Evolutionary conservation across 2,888 invertebrate species (phyloP), one percentile per base, ranked within the genome.

Genomic region (Spatulosminthurus flaviceps): DNA sequence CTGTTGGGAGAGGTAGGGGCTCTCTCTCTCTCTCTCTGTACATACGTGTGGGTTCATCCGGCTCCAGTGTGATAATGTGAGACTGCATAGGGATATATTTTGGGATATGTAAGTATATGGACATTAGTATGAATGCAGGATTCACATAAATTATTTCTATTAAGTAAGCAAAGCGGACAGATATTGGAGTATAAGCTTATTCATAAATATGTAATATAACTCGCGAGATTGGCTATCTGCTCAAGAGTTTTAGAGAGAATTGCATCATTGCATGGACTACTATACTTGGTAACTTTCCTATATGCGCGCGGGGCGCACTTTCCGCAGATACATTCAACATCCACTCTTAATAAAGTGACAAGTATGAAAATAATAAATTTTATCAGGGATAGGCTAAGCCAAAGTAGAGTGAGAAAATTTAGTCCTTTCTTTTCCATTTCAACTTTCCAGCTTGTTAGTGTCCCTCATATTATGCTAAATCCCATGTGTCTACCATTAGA

Each of bases 311-410:
- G 11, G 22, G n/a, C n/a, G n/a, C n/a, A n/a, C n/a, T n/a, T n/a
- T n/a, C n/a, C n/a, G n/a, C n/a, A n/a, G n/a, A n/a, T n/a, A n/a
- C n/a, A n/a, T n/a, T n/a, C 22, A 24, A 1, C 22, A 71, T 71
- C 22, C 42, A 71, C 42, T 72, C 51, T 43, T 21, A 24, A 72
- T 43, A 28, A 11, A 24, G 21, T 28, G 66, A 19, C 13, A 34
- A 75, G 60, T 28, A 29, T 34, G 75, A 64, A 75, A 75, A 64
- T 75, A 75, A 75, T 75, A 34, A 34, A 75, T 64, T 75, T 34
- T 16, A 34, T 1, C 16, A 22, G n/a, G 75, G 75, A 75, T 75
- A 64, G 66, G 75, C 22, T 64, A 75, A 75, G 75, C 19, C 60
- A 66, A 66, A 75, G 41, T 64, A 34, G n/a, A 75, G 75, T 75